phyloP scores from a whole-genome alignment of 2,113 vertebrate species.

The Myrmecophaga tridactyla region DNA sequence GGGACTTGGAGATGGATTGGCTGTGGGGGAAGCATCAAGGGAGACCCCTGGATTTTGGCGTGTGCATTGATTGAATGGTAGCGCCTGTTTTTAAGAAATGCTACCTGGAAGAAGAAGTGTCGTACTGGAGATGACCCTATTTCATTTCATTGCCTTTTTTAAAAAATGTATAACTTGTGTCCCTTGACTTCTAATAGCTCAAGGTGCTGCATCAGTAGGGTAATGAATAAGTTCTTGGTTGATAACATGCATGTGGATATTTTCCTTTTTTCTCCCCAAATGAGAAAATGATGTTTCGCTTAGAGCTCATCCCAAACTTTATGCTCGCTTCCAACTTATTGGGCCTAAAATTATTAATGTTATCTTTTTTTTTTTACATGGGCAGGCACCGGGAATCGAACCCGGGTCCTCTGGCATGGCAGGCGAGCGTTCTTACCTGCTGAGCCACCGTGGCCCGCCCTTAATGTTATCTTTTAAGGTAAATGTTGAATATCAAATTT shows the following conservation, averaged over 20 bases:
- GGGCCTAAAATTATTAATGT: not conserved
- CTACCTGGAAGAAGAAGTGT: not conserved
- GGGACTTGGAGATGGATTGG: not conserved
- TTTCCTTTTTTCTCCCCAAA: not conserved
- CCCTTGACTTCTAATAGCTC: not conserved
- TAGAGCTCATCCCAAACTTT: not conserved
- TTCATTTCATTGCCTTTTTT: not conserved
- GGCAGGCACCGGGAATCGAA: no score
- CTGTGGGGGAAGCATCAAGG: no score
- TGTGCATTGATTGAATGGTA: not conserved
- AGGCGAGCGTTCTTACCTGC: no score
- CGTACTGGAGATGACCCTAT: not conserved
- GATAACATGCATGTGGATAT: not conserved
- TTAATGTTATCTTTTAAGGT: not conserved
- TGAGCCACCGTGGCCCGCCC: no score
- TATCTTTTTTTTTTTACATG: no score
- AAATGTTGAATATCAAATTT: not conserved
- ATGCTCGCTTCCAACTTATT: not conserved
- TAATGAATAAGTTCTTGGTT: not conserved
- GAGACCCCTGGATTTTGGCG: fast-evolving
- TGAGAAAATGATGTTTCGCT: not conserved
- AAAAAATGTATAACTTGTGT: no score
- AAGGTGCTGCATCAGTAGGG: not conserved
- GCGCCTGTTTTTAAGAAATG: not conserved
- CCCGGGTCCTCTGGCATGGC: no score